Evolutionary conservation across 2,797 vertebrate species (phyloP), one percentile per base, ranked within the genome.

Genomic region (Myotis myotis): DNA sequence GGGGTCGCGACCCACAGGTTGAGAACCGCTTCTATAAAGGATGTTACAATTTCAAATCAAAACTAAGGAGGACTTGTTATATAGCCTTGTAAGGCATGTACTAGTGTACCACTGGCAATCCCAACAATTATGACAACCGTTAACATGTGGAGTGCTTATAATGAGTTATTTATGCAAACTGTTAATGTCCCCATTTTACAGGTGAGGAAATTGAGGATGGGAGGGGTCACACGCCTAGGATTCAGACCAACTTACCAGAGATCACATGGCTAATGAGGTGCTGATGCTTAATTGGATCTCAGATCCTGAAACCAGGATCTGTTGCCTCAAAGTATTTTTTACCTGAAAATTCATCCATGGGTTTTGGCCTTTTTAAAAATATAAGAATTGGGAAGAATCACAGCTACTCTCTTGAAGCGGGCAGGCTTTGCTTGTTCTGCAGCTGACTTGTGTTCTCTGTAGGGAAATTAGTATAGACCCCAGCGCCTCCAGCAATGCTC

Each of bases 341-440:
- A 72, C 19, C 23, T 20, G 70, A 20, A 91, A 85, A 89, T 49
- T 70, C 19, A 53, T 38, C 83, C 28, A 36, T 33, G n/a, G 38
- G 28, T 70, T 55, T 79, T 89, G 74, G 60, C 0, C 19, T 93
- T 80, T 84, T 53, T 15, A 60, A 71, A 74, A 47, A 28, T 33
- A 17, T 53, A 47, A 70, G 72, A 23, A 30, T 88, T 33, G 57
- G 62, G 83, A 41, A 51, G 64, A 33, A 28, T 62, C 98, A 98
- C 97, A 98, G 98, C 98, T 36, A 99, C 98, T 86, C 98, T 98
- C 96, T 98, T 96, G 97, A 98, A 99, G 13, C 98, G 94, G 0
- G 99, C 98, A 4, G 98, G 98, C 87, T 98, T 98, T 87, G 98
- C 98, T 88, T 98, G 95, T 95, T 98, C 98, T 82, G 20, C 23